These are phyloP conservation scores for Ariolimax columbianus DNA, from an alignment of 2,888 invertebrate species.

Conservation along the genomic window DNA sequence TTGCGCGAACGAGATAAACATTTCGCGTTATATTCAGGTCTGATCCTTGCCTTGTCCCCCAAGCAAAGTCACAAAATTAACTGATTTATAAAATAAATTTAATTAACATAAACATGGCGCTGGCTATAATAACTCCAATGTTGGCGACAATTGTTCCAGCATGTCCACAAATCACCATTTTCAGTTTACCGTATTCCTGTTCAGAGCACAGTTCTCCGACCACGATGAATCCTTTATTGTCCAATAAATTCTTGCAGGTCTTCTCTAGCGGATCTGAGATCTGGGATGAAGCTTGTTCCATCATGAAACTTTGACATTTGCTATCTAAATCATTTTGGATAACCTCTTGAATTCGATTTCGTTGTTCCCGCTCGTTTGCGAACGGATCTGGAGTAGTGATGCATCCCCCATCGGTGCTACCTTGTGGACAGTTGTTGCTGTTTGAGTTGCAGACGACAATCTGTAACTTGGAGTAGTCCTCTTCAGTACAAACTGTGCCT, in stretches of 20 bases:
- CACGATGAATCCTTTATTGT: background rate
- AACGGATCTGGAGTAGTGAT: background rate
- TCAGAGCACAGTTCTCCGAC: background rate
- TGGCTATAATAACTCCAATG: background rate
- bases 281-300: background rate
- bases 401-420: background rate
- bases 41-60: too few species aligned
- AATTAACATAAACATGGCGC: background rate
- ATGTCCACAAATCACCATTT: background rate
- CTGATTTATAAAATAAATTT: background rate
- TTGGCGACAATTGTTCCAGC: background rate
- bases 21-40: too few species aligned
- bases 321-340: background rate
- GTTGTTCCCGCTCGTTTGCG: background rate
- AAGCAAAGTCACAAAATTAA: too few species aligned
- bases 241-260: background rate
- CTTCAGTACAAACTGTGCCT: background rate
- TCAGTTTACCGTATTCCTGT: background rate
- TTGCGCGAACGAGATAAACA: too few species aligned
- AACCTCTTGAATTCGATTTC: background rate
- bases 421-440: background rate
- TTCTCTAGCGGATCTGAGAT: conserved; percentile 1
- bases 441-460: background rate
- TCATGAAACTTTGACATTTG: background rate
- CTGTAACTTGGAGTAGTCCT: background rate